Evolutionary conservation across 2,113 vertebrate genomes (phyloP).

Genomic region (Aramus guarauna): DNA sequence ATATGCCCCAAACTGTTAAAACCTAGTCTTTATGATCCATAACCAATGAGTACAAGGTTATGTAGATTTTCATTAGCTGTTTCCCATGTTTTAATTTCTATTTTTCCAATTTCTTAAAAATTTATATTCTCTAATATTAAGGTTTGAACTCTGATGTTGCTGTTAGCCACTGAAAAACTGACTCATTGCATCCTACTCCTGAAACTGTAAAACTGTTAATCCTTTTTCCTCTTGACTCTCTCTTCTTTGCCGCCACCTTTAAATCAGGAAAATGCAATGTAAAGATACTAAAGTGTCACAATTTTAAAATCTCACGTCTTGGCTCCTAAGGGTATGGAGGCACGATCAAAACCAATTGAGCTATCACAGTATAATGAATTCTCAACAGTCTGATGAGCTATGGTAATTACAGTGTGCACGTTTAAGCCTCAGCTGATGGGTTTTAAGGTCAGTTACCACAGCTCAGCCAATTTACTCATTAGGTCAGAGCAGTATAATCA

Average conservation of each 20-base stretch:
- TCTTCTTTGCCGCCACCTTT: neutral
- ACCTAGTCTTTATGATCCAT: neutral
- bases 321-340: neutral
- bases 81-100: neutral
- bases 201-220: neutral
- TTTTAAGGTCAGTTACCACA: conserved; percentile 47
- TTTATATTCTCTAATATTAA: neutral
- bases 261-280: neutral
- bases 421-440: conserved; percentile 30
- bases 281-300: neutral
- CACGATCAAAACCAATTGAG: neutral
- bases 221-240: neutral
- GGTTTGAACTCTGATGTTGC: neutral
- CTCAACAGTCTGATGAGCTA: conserved; percentile 19
- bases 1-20: neutral
- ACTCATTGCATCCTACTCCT: neutral
- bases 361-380: neutral
- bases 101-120: neutral
- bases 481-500: conserved; percentile 15
- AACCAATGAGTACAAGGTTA: neutral
- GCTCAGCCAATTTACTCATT: conserved; percentile 33
- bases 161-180: neutral
- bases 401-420: conserved; percentile 8
- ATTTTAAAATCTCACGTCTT: neutral
- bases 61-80: neutral